Evolutionary conservation across 2,113 vertebrate species (phyloP).

Genomic region (Pagrus major): DNA sequence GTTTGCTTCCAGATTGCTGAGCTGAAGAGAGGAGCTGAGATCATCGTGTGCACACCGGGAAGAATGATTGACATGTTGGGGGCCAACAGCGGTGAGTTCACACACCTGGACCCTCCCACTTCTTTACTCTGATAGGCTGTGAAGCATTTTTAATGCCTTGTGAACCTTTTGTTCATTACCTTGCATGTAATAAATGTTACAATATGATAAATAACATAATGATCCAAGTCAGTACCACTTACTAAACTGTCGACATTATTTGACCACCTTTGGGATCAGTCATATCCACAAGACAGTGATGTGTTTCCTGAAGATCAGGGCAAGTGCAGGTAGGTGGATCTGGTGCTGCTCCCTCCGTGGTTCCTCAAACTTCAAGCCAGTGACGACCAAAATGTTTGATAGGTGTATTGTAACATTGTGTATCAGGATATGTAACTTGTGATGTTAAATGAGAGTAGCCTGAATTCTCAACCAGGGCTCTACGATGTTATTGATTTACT

Average conservation of each 20-base stretch:
- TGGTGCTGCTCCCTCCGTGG: slow-evolving; percentile 54
- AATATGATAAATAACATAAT: slow-evolving; percentile 46
- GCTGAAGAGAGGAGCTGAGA: slow-evolving; percentile 98
- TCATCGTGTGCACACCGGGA: slow-evolving; percentile 98
- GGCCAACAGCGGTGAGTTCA: slow-evolving; percentile 96
- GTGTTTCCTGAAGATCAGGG: slow-evolving; percentile 91
- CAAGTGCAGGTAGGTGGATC: slow-evolving; percentile 91
- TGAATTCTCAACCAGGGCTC: slow-evolving; percentile 7
- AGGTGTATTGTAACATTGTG: neutral
- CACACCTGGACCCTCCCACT: neutral
- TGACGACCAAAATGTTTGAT: slow-evolving; percentile 14
- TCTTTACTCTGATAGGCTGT: neutral
- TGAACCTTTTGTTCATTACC: slow-evolving; percentile 38
- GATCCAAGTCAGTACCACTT: slow-evolving; percentile 80
- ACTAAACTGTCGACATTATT: slow-evolving; percentile 98
- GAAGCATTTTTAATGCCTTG: slow-evolving; percentile 63
- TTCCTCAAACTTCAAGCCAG: slow-evolving; percentile 33
- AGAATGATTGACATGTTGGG: slow-evolving; percentile 99
- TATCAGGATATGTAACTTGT: slow-evolving; percentile 15
- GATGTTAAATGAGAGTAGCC: neutral
- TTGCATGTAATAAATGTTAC: slow-evolving; percentile 83
- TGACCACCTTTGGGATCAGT: slow-evolving; percentile 91
- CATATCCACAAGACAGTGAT: slow-evolving; percentile 91
- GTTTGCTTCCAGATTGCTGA: slow-evolving; percentile 91
- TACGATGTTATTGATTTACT: neutral